Evolutionary conservation across 2,797 vertebrate genomes (phyloP).

Genomic region (Phoxinus dragarum): DNA sequence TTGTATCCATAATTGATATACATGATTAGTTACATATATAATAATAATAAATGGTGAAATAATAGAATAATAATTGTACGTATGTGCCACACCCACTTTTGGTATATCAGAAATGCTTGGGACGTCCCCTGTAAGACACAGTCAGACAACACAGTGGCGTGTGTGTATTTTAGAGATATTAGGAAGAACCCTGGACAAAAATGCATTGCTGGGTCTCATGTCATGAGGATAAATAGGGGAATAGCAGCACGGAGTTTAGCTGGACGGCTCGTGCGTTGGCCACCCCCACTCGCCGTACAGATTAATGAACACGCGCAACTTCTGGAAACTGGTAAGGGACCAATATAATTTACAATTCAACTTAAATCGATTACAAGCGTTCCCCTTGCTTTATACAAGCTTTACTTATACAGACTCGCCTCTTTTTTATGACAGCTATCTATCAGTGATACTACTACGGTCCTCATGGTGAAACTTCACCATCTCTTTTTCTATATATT

Average conservation of each 20-base stretch:
- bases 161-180: not conserved
- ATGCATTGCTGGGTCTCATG: not conserved
- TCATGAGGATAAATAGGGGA: not conserved
- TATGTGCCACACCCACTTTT: slow-evolving; percentile 3
- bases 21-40: not conserved
- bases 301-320: not conserved
- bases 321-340: slow-evolving; percentile 11
- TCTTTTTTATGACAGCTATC: not conserved
- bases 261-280: not conserved
- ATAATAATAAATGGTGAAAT: not conserved
- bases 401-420: not conserved
- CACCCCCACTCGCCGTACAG: not conserved
- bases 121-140: not conserved
- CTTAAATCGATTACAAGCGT: too few species aligned
- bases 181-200: not conserved
- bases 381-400: too few species aligned
- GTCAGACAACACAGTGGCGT: not conserved
- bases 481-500: not conserved
- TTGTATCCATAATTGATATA: not conserved
- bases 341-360: not conserved
- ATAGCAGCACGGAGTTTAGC: not conserved
- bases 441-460: not conserved
- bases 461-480: not conserved
- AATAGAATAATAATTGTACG: not conserved
- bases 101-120: not conserved